These are phyloP conservation scores for Tuberolachnus salignus DNA, from an alignment of 2,888 invertebrate species.

Conservation along the genomic window DNA sequence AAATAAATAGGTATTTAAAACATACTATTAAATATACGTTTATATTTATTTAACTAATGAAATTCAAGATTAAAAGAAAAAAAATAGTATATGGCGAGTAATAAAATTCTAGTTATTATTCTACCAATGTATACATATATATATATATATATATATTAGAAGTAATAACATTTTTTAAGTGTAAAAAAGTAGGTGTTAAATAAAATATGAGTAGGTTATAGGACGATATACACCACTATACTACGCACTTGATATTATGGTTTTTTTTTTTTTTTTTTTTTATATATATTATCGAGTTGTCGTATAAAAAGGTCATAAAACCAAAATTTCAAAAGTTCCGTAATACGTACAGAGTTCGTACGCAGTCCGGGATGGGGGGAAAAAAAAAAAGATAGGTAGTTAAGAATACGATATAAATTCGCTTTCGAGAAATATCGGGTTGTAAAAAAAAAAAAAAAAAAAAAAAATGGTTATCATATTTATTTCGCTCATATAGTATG, in stretches of 20 bases:
- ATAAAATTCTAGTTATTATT: background rate
- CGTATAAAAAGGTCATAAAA: constrained; percentile 11
- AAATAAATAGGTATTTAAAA: background rate
- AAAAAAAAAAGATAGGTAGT: background rate
- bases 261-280: no score
- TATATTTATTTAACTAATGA: background rate
- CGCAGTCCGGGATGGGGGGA: background rate
- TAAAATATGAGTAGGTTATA: background rate
- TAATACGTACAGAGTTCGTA: no score
- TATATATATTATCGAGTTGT: background rate
- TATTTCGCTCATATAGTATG: no score
- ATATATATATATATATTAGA: background rate
- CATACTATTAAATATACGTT: no score
- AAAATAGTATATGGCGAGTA: background rate
- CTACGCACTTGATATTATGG: no score
- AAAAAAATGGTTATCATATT: no score
- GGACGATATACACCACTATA: no score
- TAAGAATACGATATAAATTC: no score
- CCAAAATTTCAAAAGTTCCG: background rate
- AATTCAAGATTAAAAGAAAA: background rate
- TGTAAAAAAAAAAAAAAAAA: no score
- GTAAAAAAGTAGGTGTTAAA: constrained; percentile 19
- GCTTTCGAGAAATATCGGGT: background rate
- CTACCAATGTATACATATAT: no score
- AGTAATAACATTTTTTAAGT: constrained; percentile 16